Evolutionary conservation across 2,113 vertebrate species (phyloP), one percentile per base, ranked within the genome.

Genomic region (Phrynosoma blainvillii): DNA sequence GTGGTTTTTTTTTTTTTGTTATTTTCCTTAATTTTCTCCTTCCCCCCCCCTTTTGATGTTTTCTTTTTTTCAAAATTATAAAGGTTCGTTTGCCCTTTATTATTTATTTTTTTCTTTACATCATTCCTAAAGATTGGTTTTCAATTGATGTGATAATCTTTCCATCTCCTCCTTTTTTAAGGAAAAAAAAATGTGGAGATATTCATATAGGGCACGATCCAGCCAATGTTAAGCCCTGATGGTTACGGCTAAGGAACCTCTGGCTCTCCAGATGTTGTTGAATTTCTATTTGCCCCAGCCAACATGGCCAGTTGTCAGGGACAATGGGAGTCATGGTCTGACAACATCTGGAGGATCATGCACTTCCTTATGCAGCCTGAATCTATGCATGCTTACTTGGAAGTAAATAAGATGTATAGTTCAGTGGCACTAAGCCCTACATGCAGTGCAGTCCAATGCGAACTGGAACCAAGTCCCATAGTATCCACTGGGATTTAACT

Each of bases 141-240:
- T 95, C 83, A 93, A 94, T 97, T 97, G 93, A 82, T 96, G 94
- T 97, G 95, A 96, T 96, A 96, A 97, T 97, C 96, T 93, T 97
- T 96, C 95, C 95, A 93, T 96, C 94, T 97, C 96, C 95, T 93
- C 96, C 95, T 79, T 30, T 52, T n/a, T n/a, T 4, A 62, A 18
- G 14, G 13, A 12, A 59, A 59, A 11, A 94, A 93, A 95, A 95
- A 92, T 23, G 47, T 65, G 18, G 59, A 86, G 30, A 47, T 25
- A 10, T 54, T 70, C 36, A 32, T 23, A 25, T 10, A 23, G 70
- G n/a, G 21, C 65, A 86, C 8, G 9, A 36, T 30, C 85, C 62
- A 86, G 76, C 76, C 76, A 79, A 86, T 42, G 65, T 56, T 25
- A 79, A 86, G 47, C 47, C 65, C 32, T 79, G 11, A 36, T 18